Base-by-base conservation (phyloP, 1,140 invertebrate species). In the Drosophila sechellia region DNA sequence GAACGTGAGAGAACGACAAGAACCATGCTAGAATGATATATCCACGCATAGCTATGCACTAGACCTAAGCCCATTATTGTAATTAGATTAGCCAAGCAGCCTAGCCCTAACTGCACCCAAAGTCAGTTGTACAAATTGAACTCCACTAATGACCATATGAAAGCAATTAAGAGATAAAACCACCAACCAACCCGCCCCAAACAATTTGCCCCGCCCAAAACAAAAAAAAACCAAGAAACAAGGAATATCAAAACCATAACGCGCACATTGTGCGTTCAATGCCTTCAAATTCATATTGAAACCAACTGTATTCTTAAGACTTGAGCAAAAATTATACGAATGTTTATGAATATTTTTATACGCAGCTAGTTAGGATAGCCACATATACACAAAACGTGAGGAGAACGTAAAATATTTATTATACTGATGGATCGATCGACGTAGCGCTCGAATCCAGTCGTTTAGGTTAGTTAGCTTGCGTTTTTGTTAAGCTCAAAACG, bases 401-500 rank as follows among this genome's bases (percentile, higher is more conserved):
- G 10, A 71, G 49, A 79, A 50, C 61, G 43, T 66, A 59, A 68
- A 68, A 75, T 83, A 84, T 77, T 77, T 66, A 77, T 78, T 71
- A 20, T 74, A 77, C 68, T 59, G 55, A 64, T 65, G 61, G 79
- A 66, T 75, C 68, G 69, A 73, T 72, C 58, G 58, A 58, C 63
- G 61, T 74, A 63, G 69, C 68, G 66, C 78, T 70, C 61, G 57
- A 84, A 81, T 75, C 52, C 71, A 46, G 42, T 69, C 79, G 79
- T 46, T 72, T 81, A 80, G 76, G 68, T 81, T 90, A 90, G 77
- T 81, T 85, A 90, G 86, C 85, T 90, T 90, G 86, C 85, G 86
- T 90, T 90, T 90, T 90, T 90, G 85, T 90, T 85, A 90, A 85
- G 85, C 85, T 90, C 60, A 79, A 78, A 79, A 90, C 65, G 65